These are phyloP conservation scores for Lucilia sericata DNA, from an alignment of 1,140 invertebrate genomes.

Conservation along the genomic window DNA sequence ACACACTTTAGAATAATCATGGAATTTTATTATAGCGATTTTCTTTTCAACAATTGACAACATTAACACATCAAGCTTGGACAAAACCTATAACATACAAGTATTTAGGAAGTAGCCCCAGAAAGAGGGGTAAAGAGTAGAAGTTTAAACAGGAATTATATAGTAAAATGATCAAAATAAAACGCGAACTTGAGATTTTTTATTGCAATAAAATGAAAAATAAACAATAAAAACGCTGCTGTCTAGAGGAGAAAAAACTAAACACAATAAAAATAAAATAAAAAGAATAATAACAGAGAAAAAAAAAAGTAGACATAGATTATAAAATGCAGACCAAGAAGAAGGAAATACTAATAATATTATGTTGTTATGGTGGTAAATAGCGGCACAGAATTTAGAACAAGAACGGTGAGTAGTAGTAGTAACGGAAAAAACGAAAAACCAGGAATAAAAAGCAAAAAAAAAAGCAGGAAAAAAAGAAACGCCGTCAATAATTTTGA, in stretches of 20 bases:
- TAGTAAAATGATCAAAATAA: background rate
- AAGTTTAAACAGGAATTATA: background rate
- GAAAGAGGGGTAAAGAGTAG: too few relatives aligned
- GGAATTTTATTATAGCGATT: too few relatives aligned
- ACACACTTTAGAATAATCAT: too few relatives aligned
- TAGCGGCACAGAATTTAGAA: background rate
- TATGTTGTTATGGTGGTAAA: too few relatives aligned
- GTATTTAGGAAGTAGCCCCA: too few relatives aligned
- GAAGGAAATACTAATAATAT: background rate
- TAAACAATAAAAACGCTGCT: background rate
- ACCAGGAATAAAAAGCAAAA: background rate
- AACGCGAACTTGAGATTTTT: background rate
- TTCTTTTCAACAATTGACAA: too few relatives aligned
- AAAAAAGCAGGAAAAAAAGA: background rate
- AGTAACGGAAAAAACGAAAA: background rate
- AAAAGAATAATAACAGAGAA: background rate
- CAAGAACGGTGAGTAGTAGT: background rate
- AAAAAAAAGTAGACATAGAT: background rate
- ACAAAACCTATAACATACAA: too few relatives aligned
- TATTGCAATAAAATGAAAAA: background rate
- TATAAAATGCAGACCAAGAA: background rate
- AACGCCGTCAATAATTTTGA: background rate
- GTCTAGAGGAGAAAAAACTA: background rate
- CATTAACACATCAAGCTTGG: too few relatives aligned
- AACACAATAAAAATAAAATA: background rate